These are phyloP conservation scores for Egretta garzetta DNA, from an alignment of 2,113 vertebrate species.

Conservation along the genomic window DNA sequence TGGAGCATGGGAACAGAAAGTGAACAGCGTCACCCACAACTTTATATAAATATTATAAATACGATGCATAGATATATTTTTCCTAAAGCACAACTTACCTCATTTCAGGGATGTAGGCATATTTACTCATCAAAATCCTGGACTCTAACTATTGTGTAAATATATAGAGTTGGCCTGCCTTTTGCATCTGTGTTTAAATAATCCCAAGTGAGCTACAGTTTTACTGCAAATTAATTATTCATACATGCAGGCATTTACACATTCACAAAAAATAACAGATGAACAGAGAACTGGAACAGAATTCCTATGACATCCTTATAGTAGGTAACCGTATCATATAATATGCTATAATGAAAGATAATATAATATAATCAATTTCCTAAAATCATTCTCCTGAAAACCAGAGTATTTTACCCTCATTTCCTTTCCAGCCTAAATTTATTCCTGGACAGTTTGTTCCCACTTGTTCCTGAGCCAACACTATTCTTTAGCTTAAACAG, in stretches of 20 bases:
- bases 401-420: background rate
- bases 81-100: background rate
- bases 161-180: background rate
- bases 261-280: background rate
- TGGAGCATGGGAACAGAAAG: background rate
- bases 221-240: constrained; percentile 35
- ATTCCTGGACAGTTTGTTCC: constrained; percentile 53
- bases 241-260: background rate
- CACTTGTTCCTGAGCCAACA: constrained; percentile 51
- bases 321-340: background rate
- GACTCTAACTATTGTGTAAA: background rate
- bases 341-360: background rate
- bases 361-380: background rate
- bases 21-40: background rate
- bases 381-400: background rate
- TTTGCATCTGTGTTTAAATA: constrained; percentile 10
- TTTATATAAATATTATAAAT: background rate
- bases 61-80: background rate
- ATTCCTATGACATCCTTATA: background rate
- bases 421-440: constrained; percentile 44
- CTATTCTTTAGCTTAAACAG: constrained; percentile 55
- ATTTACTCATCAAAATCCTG: background rate
- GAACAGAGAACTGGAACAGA: background rate
- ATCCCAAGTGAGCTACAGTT: background rate
- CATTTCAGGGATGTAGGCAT: background rate